Evolutionary conservation across 2,113 vertebrate genomes (phyloP), one percentile per base, ranked within the genome.

Genomic region (Anseranas semipalmata): DNA sequence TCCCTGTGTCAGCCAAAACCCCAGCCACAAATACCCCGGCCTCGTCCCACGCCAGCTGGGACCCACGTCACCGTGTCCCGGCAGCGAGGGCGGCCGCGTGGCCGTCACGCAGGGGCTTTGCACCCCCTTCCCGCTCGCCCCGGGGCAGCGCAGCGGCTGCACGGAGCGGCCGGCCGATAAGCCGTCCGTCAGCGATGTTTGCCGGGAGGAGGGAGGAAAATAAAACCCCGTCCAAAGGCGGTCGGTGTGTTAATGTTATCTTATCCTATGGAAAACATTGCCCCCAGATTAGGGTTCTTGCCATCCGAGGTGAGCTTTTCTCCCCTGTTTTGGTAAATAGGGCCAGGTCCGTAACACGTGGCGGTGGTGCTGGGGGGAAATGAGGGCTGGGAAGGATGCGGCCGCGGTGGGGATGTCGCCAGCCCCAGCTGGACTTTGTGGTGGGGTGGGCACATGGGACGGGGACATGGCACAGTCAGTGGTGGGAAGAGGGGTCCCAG

Each of bases 161-260:
- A 12, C 41, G 12, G 24, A 27, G 2, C 25, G 6, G 75, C 84
- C 33, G 0, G 73, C 27, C 0, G 22, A 94, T 89, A 84, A 89
- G 28, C n/a, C 19, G 0, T 1, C 27, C 45, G 0, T 22, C 0
- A 1, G 78, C 63, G 66, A 56, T 89, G 56, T 93, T 93, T 78
- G 92, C 56, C 2, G 0, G 6, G 33, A 85, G 86, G 35, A 82
- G 59, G 55, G 48, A 37, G 53, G 62, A 59, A 87, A 81, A 65
- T 8, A 15, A 92, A 83, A 15, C 27, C 50, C 63, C 0, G 0
- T 1, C 5, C 46, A 71, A 87, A 89, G 65, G 88, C 43, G 24
- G 92, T 86, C 91, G 70, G 56, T 7, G 60, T 2, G 5, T n/a
- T 55, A 93, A 96, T 95, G 97, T 96, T 97, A 96, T 97, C 97